Base-by-base conservation (phyloP, 1,140 invertebrate species). In the Sesamia nonagrioides region DNA sequence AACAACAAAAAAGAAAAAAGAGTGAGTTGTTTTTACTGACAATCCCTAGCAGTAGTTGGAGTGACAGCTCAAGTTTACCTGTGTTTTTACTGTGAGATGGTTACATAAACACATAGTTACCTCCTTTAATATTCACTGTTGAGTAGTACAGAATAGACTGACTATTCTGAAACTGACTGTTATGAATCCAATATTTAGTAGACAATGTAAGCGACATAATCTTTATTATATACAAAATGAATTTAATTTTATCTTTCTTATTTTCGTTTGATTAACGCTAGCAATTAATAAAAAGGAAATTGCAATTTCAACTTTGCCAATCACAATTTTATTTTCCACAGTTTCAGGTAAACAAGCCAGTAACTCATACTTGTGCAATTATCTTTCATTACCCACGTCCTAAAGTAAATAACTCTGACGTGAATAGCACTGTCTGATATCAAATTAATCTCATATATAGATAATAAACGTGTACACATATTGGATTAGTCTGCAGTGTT, bases 371-470 rank as follows among this genome's bases (percentile, higher is more conserved):
- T 17, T 6, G n/a, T 37, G 50, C 33, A 71, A 71, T 71, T 71
- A 54, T 54, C 68, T 71, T 71, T 68, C 18, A 5, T 68, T 68
- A 13, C 63, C 63, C 18, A 35, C 40, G 15, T 68, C 15, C 68
- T 71, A 17, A 71, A 71, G 50, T 37, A 52, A 71, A 71, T 54
- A 71, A 9, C n/a, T 71, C 27, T 71, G 68, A 37, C 48, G 21
- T 17, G 45, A 54, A 71, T 21, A 18, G 50, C 48, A 52, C 4
- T 33, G 15, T 66, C 61, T 66, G 68, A 71, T 71, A 71, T 9
- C 7, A 37, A 35, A 71, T 71, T 71, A 37, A 69, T 69, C 45
- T 69, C 18, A 11, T 50, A 15, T 27, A 48, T 27, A 33, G 13
- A 50, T 48, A 69, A 42, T 33, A 8, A 27, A 48, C 11, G 66